Evolutionary conservation across 2,888 invertebrate species (phyloP), one percentile per base, ranked within the genome.

Genomic region (Drosophila multiciliata): DNA sequence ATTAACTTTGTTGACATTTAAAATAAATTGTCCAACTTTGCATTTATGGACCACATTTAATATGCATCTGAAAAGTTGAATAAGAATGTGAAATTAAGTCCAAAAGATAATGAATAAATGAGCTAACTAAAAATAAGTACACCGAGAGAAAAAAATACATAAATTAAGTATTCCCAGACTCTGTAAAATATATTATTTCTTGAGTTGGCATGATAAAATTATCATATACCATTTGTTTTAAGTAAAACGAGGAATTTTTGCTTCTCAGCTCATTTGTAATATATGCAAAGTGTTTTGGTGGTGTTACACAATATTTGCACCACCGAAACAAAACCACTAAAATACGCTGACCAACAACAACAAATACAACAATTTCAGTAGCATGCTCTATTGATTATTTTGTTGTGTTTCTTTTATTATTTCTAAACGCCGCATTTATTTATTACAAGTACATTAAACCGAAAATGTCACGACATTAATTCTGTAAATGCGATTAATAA

Each of bases 391-490:
- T 86, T 79, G 81, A 84, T 79, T 75, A 32, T 70, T 60, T 57
- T 67, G 17, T 61, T 52, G 48, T 48, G 23, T 48, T 23, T 12
- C 29, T 36, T 26, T 52, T 61, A 45, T 36, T 52, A 15, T 48
- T 49, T 35, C 59, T 79, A 79, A 85, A 70, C 73, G 65, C 73
- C 75, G 74, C 76, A 72, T 86, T 88, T 86, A 87, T 87, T 87
- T 87, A 87, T 88, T 87, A 87, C 84, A 86, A 86, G 81, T 84
- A 87, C 88, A 87, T 87, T 87, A 84, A 88, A 88, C 86, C 83
- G 88, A 87, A 87, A 87, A 87, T 88, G 87, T 84, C 87, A 87
- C 88, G 87, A 87, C 87, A 87, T 86, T 87, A 87, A 87, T 87
- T 87, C 74, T 80, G 82, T 73, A 81, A 86, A 87, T 81, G 86